phyloP scores from a whole-genome alignment of 2,113 vertebrate genomes.

The Chiloscyllium plagiosum region DNA sequence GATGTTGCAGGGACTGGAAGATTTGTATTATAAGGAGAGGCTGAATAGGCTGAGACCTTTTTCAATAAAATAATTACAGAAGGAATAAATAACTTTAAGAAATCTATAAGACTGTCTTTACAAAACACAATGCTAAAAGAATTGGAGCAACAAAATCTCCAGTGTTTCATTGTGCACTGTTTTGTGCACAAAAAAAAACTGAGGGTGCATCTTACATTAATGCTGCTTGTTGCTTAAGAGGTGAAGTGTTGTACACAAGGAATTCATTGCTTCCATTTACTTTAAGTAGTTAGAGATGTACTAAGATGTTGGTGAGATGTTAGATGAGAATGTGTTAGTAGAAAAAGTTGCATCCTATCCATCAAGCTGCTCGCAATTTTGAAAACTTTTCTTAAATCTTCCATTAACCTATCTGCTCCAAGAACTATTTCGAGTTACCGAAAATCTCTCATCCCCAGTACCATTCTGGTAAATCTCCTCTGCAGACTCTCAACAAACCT shows the following conservation, averaged over 20 bases:
- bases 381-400: neutral
- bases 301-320: too few species aligned
- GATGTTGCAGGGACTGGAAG: too few species aligned
- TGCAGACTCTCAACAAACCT: neutral
- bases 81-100: neutral
- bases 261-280: too few species aligned
- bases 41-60: too few species aligned
- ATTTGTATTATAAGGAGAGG: too few species aligned
- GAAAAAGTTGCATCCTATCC: neutral
- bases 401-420: neutral
- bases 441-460: neutral
- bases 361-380: neutral
- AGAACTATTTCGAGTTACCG: neutral
- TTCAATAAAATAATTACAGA: neutral
- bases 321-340: neutral
- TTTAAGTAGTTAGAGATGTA: too few species aligned
- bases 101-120: neutral
- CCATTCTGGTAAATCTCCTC: neutral
- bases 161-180: neutral
- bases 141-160: neutral
- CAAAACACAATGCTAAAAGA: neutral
- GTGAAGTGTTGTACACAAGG: too few species aligned
- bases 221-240: too few species aligned
- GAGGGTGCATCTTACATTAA: too few species aligned
- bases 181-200: neutral